Conservation (phyloP, 2,113 vertebrate genomes). For the Peromyscus polionotus region DNA sequence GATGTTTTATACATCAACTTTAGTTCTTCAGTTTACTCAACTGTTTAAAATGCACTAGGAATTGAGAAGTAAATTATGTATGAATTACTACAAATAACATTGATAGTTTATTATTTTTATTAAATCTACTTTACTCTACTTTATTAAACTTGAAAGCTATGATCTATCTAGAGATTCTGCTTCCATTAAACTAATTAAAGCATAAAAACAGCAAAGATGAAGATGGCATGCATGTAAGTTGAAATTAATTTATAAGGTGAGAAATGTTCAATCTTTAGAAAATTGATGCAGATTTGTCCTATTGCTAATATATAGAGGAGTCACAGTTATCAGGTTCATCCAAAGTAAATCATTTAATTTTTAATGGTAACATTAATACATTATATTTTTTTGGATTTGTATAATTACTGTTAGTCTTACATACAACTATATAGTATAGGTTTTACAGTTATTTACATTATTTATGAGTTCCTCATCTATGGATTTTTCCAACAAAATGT, state of each 20-base stretch:
- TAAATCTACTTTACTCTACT: conserved; percentile 81
- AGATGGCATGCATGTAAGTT: conserved; percentile 76
- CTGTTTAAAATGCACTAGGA: conserved; percentile 72
- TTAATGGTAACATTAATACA: background rate
- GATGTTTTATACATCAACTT: conserved; percentile 61
- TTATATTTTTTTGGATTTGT: background rate
- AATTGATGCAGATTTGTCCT: background rate
- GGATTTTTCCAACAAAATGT: background rate
- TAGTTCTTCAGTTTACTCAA: conserved; percentile 71
- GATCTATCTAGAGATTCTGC: conserved; percentile 85
- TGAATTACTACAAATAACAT: conserved; percentile 82
- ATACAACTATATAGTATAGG: background rate
- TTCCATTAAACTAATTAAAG: conserved; percentile 87
- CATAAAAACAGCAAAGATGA: conserved; percentile 79
- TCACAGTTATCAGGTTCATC: background rate
- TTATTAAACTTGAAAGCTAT: conserved; percentile 86
- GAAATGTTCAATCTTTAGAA: conserved; percentile 62
- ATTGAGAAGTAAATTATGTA: conserved; percentile 85
- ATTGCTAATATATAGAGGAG: background rate
- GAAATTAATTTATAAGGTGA: conserved; percentile 81
- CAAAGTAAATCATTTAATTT: background rate
- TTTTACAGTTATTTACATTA: background rate
- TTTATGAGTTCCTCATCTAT: background rate
- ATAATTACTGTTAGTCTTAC: background rate
- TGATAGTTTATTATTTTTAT: conserved; percentile 85